Evolutionary conservation across 2,888 invertebrate genomes (phyloP).

Genomic region (Adelphocoris suturalis): DNA sequence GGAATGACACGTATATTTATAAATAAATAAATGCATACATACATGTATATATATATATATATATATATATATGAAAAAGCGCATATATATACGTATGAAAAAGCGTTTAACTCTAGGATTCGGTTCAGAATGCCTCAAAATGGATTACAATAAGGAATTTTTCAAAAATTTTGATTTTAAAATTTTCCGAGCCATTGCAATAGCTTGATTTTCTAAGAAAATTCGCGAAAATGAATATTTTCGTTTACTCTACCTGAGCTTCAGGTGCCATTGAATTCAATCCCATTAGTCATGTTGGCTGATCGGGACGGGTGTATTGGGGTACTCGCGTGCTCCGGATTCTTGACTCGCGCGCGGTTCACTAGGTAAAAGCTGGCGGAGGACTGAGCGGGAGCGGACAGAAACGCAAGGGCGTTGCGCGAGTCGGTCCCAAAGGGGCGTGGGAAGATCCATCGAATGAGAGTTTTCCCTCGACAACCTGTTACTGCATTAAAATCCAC

Average conservation of each 20-base stretch:
- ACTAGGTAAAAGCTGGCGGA: neutral
- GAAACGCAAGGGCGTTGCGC: neutral
- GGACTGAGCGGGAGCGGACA: neutral
- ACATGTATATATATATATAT: too few relatives aligned
- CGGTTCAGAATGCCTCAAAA: too few relatives aligned
- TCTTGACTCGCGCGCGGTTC: neutral
- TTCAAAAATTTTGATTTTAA: too few relatives aligned
- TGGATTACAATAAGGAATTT: too few relatives aligned
- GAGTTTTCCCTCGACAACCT: neutral
- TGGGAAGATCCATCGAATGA: neutral
- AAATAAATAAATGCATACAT: too few relatives aligned
- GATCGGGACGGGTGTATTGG: neutral
- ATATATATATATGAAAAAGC: too few relatives aligned
- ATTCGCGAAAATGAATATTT: neutral
- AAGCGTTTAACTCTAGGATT: too few relatives aligned
- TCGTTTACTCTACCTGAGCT: neutral
- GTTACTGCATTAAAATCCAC: too few relatives aligned
- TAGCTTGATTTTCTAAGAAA: too few relatives aligned
- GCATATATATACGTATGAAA: too few relatives aligned
- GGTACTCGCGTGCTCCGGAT: neutral
- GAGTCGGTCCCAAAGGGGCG: neutral
- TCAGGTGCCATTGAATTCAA: neutral
- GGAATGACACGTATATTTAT: too few relatives aligned
- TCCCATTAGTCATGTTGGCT: neutral
- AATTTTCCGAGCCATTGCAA: too few relatives aligned